Evolutionary conservation across 2,113 vertebrate species (phyloP).

Genomic region (Ophthalmolycus amberensis): DNA sequence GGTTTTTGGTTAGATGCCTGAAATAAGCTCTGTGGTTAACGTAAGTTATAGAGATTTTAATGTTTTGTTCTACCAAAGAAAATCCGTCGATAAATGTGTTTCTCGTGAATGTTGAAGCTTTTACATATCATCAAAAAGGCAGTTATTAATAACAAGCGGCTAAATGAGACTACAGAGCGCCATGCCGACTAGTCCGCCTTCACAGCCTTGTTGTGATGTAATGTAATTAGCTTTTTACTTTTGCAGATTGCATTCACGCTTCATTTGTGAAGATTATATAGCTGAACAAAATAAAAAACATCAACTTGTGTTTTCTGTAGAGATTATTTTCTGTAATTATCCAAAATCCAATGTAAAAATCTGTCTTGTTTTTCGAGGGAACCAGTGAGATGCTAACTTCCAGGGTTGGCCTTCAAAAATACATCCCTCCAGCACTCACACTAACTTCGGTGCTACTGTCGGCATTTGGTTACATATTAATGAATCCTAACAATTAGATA

Average conservation of each 20-base stretch:
- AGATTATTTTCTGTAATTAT: not conserved
- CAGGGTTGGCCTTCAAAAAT: not conserved
- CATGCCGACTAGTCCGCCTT: not conserved
- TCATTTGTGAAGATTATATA: not conserved
- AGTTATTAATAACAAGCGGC: not conserved
- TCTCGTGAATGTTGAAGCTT: not conserved
- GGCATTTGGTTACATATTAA: constrained; percentile 39
- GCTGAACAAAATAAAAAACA: not conserved
- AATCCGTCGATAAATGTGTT: not conserved
- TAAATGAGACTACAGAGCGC: not conserved
- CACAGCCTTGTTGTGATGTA: not conserved
- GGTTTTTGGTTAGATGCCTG: not conserved
- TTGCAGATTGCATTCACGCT: not conserved
- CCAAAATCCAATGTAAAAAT: not conserved
- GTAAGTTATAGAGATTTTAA: not conserved
- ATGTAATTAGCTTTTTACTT: not conserved
- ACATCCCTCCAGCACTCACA: not conserved
- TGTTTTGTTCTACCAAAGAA: not conserved
- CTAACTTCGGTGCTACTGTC: constrained; percentile 16
- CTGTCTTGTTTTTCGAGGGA: not conserved
- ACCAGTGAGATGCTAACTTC: not conserved
- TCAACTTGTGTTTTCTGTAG: not conserved
- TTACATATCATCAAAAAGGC: not conserved
- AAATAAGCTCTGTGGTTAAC: not conserved
- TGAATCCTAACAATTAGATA: constrained; percentile 52